A percentile compares a stretch with the other conserved stretches of the same genome.
Conservation (phyloP, 1,140 invertebrate genomes). For the Cryptotermes secundus region DNA sequence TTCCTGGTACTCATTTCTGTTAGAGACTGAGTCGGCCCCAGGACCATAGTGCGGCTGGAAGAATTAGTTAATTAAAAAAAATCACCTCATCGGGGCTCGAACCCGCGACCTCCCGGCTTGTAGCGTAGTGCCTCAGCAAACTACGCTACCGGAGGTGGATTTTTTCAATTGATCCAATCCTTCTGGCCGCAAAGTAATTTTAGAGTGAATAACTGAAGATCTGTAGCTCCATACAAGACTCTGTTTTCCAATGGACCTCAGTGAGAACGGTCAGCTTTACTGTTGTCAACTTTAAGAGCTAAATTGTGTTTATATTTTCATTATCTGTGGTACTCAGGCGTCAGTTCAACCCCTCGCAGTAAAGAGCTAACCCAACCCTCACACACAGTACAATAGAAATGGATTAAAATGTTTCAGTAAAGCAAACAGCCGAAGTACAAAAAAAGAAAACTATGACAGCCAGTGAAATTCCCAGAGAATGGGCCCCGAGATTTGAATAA, state of each 20-base stretch:
- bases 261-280: neutral
- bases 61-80: too few relatives aligned
- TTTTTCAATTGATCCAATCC: too few relatives aligned
- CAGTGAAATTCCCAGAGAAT: neutral
- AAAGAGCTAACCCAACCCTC: neutral
- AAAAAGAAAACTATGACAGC: neutral
- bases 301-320: conserved; percentile 7
- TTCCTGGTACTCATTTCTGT: too few relatives aligned
- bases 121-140: too few relatives aligned
- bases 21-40: too few relatives aligned
- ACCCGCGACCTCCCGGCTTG: too few relatives aligned
- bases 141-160: too few relatives aligned
- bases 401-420: conserved; percentile 18
- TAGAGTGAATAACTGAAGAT: too few relatives aligned
- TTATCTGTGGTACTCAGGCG: neutral
- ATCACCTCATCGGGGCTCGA: too few relatives aligned
- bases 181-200: too few relatives aligned
- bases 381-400: neutral
- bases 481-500: neutral
- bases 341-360: neutral
- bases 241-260: neutral
- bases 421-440: neutral
- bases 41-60: too few relatives aligned
- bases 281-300: neutral
- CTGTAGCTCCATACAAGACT: too few relatives aligned